Percentiles rank a stretch among this genome's conserved stretches.
phyloP scores from a whole-genome alignment of 2,888 invertebrate species.

The Tetragonula carbonaria region DNA sequence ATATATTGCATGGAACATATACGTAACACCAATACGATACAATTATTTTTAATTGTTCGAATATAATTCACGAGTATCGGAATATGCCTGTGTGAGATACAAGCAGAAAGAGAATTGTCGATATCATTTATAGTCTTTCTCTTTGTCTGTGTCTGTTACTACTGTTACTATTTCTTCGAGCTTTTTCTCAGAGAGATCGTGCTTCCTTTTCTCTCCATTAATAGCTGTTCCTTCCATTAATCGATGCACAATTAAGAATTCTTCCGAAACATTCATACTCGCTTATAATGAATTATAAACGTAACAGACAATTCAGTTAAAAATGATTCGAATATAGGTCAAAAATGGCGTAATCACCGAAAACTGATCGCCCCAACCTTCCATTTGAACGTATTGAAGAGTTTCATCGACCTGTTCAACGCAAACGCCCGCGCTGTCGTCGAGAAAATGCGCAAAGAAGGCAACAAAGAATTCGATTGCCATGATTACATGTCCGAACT shows the following conservation, averaged over 20 bases:
- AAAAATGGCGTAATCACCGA: conserved; percentile 93
- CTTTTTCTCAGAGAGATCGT: background rate
- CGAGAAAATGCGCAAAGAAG: conserved; percentile 89
- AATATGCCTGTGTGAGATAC: conserved; percentile 34
- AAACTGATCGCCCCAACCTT: conserved; percentile 95
- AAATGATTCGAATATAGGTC: conserved; percentile 85
- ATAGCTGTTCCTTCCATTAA: background rate
- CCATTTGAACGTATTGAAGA: conserved; percentile 94
- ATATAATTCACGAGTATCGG: conserved; percentile 62
- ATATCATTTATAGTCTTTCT: conserved; percentile 49
- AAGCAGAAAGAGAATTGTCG: conserved; percentile 69
- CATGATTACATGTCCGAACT: conserved; percentile 94
- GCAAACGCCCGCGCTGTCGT: conserved; percentile 92
- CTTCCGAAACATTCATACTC: background rate
- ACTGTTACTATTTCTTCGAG: conserved; percentile 20
- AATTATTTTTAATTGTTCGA: background rate
- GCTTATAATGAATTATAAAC: background rate
- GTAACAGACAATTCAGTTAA: background rate
- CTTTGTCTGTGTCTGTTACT: background rate
- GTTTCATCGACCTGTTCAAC: conserved; percentile 94
- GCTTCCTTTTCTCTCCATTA: background rate
- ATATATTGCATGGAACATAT: background rate
- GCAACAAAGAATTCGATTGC: conserved; percentile 89
- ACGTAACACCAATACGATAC: background rate
- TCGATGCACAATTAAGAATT: background rate